These are phyloP conservation scores for Neosalanx taihuensis DNA, from an alignment of 2,797 vertebrate genomes.

Conservation along the genomic window DNA sequence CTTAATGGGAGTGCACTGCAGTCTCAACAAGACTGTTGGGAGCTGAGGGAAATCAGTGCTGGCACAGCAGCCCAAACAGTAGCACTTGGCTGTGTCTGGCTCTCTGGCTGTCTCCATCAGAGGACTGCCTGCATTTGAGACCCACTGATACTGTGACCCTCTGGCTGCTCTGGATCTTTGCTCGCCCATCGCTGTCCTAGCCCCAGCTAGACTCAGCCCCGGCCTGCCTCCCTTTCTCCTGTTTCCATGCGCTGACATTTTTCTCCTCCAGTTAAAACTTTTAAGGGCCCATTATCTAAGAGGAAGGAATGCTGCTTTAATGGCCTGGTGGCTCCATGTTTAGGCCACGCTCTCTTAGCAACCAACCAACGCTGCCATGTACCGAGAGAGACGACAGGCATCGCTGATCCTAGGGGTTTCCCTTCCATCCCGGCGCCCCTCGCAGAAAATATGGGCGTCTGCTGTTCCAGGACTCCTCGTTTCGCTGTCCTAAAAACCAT, in stretches of 20 bases:
- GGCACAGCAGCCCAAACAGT: constrained; percentile 54
- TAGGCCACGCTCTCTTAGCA: constrained; percentile 55
- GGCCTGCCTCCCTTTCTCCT: constrained; percentile 47
- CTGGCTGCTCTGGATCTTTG: constrained; percentile 18
- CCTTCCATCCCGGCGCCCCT: constrained; percentile 44
- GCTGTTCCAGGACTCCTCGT: constrained; percentile 50
- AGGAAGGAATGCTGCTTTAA: constrained; percentile 76
- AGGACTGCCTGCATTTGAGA: constrained; percentile 15
- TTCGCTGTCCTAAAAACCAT: constrained; percentile 53
- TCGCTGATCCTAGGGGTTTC: constrained; percentile 6
- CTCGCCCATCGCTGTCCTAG: constrained; percentile 44
- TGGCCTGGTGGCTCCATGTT: constrained; percentile 70
- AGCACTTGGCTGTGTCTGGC: constrained; percentile 49
- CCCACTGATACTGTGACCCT: constrained; percentile 43
- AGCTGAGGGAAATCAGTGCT: constrained; percentile 32
- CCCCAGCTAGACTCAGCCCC: constrained; percentile 19
- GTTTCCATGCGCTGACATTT: constrained; percentile 75
- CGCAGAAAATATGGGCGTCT: constrained; percentile 45
- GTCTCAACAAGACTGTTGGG: constrained; percentile 40
- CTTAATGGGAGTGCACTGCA: constrained; percentile 29
- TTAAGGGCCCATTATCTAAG: constrained; percentile 76
- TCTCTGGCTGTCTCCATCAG: constrained; percentile 23
- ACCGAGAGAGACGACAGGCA: constrained; percentile 45
- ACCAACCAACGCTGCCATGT: constrained; percentile 39
- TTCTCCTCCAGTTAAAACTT: constrained; percentile 77